phyloP scores from a whole-genome alignment of 2,113 vertebrate species.

The Psammodynastes pulverulentus region DNA sequence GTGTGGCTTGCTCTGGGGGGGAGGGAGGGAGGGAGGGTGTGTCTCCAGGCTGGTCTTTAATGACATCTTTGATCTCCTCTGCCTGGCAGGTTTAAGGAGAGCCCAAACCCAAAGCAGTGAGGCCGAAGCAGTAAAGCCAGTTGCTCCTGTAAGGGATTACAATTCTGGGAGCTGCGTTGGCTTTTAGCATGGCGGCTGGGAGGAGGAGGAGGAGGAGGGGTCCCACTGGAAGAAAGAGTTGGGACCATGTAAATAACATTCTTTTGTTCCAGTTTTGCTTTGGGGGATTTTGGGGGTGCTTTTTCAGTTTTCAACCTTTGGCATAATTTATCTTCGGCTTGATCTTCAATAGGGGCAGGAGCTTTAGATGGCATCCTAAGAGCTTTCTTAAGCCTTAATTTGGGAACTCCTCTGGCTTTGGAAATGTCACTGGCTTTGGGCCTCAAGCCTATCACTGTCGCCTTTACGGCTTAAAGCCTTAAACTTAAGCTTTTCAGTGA shows the following conservation, averaged over 20 bases:
- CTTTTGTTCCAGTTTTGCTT: background rate
- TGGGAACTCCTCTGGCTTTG: background rate
- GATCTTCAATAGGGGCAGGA: background rate
- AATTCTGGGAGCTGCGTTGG: background rate
- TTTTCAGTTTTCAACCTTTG: background rate
- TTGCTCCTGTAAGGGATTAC: background rate
- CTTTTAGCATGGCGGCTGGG: too few species aligned
- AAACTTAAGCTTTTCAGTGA: background rate
- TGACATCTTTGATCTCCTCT: conserved; percentile 58
- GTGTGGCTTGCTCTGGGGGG: background rate
- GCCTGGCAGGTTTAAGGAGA: background rate
- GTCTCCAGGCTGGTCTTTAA: background rate
- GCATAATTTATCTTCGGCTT: background rate
- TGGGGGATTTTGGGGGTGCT: background rate
- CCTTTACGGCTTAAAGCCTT: background rate
- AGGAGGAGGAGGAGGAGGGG: too few species aligned
- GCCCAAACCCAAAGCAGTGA: background rate
- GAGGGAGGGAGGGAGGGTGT: background rate
- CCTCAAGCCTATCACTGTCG: too few species aligned
- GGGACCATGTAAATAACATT: background rate
- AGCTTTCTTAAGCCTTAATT: background rate
- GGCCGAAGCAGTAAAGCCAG: conserved; percentile 4
- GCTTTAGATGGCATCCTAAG: background rate
- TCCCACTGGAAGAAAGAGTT: background rate
- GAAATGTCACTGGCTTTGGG: background rate